A percentile compares a stretch with the other conserved stretches of the same genome.
phyloP scores from a whole-genome alignment of 1,140 invertebrate genomes.

The Sitodiplosis mosellana region DNA sequence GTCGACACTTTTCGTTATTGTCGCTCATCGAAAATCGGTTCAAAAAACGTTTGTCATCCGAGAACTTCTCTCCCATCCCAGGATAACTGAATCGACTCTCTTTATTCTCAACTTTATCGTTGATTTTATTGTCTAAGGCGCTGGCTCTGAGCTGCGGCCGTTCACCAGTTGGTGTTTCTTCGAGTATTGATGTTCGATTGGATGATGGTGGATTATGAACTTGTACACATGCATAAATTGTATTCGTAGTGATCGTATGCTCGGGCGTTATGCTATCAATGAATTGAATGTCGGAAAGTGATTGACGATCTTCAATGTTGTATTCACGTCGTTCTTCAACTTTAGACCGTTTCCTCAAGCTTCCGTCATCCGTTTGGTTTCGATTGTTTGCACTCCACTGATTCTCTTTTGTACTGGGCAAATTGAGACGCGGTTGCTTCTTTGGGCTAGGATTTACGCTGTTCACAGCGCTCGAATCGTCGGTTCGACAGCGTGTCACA shows the following conservation, averaged over 20 bases:
- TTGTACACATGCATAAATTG: slow-evolving; percentile 11
- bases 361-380: slow-evolving; percentile 18
- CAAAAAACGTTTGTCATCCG: neutral
- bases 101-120: neutral
- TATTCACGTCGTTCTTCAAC: slow-evolving; percentile 33
- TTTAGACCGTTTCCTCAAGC: slow-evolving; percentile 33
- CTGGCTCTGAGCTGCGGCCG: neutral
- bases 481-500: slow-evolving; percentile 26
- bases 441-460: slow-evolving; percentile 34
- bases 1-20: neutral
- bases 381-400: neutral
- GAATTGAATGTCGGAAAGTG: slow-evolving; percentile 36
- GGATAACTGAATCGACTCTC: slow-evolving; percentile 24
- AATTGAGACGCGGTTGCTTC: slow-evolving; percentile 30
- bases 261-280: slow-evolving; percentile 43
- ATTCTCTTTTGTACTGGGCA: slow-evolving; percentile 19
- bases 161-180: neutral
- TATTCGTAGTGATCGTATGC: slow-evolving; percentile 13
- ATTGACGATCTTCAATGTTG: no score
- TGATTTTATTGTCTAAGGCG: no score
- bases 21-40: neutral
- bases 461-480: slow-evolving; percentile 29
- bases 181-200: neutral
- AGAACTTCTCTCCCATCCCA: slow-evolving; percentile 8
- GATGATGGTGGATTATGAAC: slow-evolving; percentile 17